A percentile compares a stretch with the other conserved stretches of the same genome.
Evolutionary conservation across 2,113 vertebrate species (phyloP).

Genomic region (Litocranius walleri): DNA sequence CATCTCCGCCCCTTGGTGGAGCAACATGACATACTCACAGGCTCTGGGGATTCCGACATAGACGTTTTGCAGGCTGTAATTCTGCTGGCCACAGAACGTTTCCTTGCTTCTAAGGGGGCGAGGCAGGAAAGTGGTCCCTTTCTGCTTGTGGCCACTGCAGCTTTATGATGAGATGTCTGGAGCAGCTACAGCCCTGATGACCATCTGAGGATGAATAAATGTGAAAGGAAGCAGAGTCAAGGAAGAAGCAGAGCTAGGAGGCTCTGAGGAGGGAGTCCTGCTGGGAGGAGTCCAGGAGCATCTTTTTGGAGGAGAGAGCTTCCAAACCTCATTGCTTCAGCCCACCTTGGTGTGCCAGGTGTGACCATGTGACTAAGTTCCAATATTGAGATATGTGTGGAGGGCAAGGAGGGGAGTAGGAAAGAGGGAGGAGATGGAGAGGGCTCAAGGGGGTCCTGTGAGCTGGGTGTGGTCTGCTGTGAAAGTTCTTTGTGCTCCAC

Average conservation of each 20-base stretch:
- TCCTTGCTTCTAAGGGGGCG: too few relatives aligned
- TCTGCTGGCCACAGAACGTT: not conserved
- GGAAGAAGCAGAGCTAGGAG: not conserved
- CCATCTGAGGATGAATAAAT: not conserved
- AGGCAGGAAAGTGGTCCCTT: not conserved
- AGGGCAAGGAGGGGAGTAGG: not conserved
- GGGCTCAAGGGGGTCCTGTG: not conserved
- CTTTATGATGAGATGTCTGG: not conserved
- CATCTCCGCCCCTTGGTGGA: not conserved
- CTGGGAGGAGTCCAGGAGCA: too few relatives aligned
- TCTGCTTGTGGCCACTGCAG: not conserved
- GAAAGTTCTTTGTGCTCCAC: not conserved
- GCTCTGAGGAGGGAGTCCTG: not conserved
- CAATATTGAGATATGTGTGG: not conserved
- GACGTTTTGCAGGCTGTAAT: not conserved
- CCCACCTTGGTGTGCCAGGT: not conserved
- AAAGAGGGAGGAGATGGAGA: too few relatives aligned
- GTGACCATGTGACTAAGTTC: not conserved
- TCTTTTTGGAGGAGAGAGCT: not conserved
- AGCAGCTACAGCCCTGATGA: not conserved
- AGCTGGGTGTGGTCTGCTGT: not conserved
- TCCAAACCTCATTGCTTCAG: not conserved
- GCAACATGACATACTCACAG: not conserved
- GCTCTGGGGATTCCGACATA: not conserved
- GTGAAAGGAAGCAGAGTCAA: not conserved